Percentiles rank a stretch among this genome's conserved stretches.
Evolutionary conservation across 2,888 invertebrate genomes (phyloP).

Genomic region (Zonitis immaculata): DNA sequence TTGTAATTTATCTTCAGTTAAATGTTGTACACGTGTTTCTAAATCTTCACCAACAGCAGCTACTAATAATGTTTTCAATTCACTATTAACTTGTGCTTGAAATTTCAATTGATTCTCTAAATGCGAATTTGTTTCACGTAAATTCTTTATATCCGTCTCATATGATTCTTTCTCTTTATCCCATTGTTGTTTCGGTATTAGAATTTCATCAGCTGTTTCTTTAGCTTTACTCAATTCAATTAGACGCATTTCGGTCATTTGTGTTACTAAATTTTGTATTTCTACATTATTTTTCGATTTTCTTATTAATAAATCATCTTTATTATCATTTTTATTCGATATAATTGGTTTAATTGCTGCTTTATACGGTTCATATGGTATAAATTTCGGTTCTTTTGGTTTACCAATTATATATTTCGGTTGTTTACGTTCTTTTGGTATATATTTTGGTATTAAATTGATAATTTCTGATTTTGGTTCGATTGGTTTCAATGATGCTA

Average conservation of each 20-base stretch:
- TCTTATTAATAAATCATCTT: conserved; percentile 40
- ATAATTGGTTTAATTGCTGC: conserved; percentile 77
- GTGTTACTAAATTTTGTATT: conserved; percentile 59
- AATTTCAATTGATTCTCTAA: conserved; percentile 79
- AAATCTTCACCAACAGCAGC: conserved; percentile 95
- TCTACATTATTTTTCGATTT: conserved; percentile 48
- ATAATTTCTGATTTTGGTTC: conserved; percentile 55
- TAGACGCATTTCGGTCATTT: conserved; percentile 66
- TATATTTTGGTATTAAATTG: conserved; percentile 59
- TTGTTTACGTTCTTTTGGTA: conserved; percentile 55
- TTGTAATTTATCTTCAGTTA: conserved; percentile 89
- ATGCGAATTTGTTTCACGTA: conserved; percentile 65
- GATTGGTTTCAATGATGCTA: conserved; percentile 37
- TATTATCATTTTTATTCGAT: conserved; percentile 48
- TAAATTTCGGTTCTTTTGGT: conserved; percentile 70
- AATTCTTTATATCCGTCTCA: conserved; percentile 58
- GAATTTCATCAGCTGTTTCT: conserved; percentile 45
- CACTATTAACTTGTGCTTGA: conserved; percentile 80
- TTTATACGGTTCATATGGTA: conserved; percentile 85
- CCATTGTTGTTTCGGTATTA: conserved; percentile 44
- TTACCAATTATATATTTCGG: conserved; percentile 53
- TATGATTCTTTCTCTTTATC: conserved; percentile 52
- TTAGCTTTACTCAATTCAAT: conserved; percentile 56
- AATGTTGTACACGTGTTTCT: conserved; percentile 79
- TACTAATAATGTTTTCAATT: conserved; percentile 86